Evolutionary conservation across 1,140 invertebrate species (phyloP).

Genomic region (Steinernema khuongi): DNA sequence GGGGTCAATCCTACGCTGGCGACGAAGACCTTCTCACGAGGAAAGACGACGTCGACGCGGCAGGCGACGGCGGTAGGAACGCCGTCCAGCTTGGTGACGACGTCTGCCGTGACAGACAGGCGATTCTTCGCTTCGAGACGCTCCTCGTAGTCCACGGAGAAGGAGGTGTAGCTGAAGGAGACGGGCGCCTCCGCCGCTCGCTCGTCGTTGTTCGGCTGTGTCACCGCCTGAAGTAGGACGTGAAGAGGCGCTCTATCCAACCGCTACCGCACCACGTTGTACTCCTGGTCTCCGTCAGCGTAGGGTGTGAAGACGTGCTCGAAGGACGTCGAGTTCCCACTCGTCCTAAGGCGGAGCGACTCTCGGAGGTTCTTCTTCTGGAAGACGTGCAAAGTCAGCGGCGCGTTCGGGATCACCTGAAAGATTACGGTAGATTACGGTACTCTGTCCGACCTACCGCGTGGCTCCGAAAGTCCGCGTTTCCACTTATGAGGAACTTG

Average conservation of each 20-base stretch:
- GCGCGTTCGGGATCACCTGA: neutral
- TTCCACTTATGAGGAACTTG: neutral
- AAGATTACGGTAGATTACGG: neutral
- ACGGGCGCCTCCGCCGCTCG: neutral
- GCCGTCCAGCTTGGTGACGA: neutral
- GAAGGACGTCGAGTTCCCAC: neutral
- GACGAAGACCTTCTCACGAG: neutral
- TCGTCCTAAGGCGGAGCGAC: neutral
- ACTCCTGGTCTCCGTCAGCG: neutral
- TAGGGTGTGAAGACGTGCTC: neutral
- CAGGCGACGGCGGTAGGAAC: neutral
- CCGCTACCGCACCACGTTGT: neutral
- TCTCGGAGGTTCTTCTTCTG: neutral
- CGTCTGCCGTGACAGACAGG: neutral
- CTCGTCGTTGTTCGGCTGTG: neutral
- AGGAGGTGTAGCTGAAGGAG: neutral
- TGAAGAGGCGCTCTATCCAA: neutral
- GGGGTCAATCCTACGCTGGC: neutral
- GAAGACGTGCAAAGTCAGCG: neutral
- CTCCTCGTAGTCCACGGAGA: neutral
- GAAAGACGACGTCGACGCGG: neutral
- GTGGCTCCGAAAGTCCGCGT: neutral
- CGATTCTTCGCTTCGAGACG: neutral
- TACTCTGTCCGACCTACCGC: neutral
- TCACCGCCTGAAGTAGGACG: neutral